A percentile compares a stretch with the other conserved stretches of the same genome.
Evolutionary conservation across 2,113 vertebrate species (phyloP).

Genomic region (Lycaon pictus): DNA sequence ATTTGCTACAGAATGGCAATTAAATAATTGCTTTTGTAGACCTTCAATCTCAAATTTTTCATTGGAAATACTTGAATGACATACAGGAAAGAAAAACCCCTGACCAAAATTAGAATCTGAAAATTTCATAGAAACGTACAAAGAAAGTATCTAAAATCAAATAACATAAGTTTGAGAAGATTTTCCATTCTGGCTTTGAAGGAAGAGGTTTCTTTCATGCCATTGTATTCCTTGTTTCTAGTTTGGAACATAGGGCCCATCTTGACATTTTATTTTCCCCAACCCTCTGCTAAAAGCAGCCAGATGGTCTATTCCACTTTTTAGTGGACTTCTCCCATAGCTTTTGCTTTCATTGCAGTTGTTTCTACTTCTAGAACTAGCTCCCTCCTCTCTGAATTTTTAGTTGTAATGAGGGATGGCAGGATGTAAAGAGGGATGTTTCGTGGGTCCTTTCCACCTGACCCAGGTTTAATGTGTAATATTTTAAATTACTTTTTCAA

Average conservation of each 20-base stretch:
- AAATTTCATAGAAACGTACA: not conserved
- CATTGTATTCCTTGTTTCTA: not conserved
- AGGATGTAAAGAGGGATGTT: not conserved
- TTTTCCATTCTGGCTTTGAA: not conserved
- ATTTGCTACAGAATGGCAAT: not conserved
- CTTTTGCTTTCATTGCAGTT: not conserved
- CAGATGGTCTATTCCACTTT: not conserved
- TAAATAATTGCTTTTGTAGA: not conserved
- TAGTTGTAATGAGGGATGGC: not conserved
- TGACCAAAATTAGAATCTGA: not conserved
- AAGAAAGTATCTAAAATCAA: not conserved
- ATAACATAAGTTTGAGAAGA: not conserved
- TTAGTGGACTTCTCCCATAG: not conserved
- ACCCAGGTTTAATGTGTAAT: not conserved
- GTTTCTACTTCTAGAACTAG: not conserved
- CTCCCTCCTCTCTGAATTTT: not conserved
- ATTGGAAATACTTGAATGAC: not conserved
- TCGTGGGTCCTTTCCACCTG: not conserved
- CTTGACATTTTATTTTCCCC: not conserved
- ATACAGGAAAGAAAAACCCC: not conserved
- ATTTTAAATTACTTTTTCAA: conserved; percentile 8
- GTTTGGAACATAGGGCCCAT: not conserved
- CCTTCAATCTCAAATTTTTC: not conserved
- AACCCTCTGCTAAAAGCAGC: not conserved
- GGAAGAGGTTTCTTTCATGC: not conserved